Conservation (phyloP, 2,797 vertebrate genomes). For the Phoebastria nigripes region DNA sequence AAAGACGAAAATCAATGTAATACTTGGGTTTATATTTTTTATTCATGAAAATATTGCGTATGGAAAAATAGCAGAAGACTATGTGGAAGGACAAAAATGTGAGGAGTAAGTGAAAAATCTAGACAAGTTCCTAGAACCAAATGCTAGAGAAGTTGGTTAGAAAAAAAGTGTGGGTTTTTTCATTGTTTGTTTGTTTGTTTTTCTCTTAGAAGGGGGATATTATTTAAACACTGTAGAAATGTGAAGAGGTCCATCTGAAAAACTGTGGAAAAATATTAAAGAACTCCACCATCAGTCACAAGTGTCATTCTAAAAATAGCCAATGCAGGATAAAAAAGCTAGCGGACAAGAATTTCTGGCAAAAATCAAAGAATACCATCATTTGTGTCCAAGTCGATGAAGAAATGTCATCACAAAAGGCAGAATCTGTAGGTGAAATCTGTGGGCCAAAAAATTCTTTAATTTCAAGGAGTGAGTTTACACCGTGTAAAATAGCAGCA, state of each 20-base stretch:
- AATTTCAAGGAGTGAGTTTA: neutral
- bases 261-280: neutral
- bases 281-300: neutral
- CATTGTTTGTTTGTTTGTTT: neutral
- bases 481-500: neutral
- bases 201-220: neutral
- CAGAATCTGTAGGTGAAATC: neutral
- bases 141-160: fast-evolving
- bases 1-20: fast-evolving
- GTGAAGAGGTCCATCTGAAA: fast-evolving
- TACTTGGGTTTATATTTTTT: neutral
- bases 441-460: neutral
- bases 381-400: neutral
- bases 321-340: neutral
- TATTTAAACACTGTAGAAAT: neutral
- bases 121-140: neutral
- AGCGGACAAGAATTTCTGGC: neutral
- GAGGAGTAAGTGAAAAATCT: neutral
- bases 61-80: neutral
- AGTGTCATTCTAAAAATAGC: neutral
- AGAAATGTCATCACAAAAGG: neutral
- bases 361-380: fast-evolving
- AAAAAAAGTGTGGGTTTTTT: fast-evolving
- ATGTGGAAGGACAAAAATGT: neutral
- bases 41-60: neutral